Conservation (phyloP, 92 coral and sea anemone genomes). For the Virgularia gustaviana region DNA sequence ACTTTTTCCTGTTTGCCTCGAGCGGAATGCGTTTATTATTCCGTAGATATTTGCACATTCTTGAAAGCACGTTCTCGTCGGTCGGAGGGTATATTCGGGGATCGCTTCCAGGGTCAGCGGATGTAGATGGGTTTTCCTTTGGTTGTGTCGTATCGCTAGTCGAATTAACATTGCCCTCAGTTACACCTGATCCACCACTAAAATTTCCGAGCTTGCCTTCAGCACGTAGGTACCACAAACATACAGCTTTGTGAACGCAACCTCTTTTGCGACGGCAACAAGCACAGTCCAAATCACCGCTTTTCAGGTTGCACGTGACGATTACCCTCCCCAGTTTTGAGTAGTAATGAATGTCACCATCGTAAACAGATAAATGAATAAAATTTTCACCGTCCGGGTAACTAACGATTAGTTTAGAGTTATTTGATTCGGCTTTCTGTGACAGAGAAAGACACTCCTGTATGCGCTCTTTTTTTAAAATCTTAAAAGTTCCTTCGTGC, state of each 20-base stretch:
- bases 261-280: conserved; percentile 46
- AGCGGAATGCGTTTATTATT: conserved; percentile 21
- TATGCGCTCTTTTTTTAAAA: conserved; percentile 40
- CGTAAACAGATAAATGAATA: conserved; percentile 54
- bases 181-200: too few species aligned
- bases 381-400: conserved; percentile 35
- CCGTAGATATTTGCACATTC: conserved; percentile 53
- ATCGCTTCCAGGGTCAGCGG: background rate
- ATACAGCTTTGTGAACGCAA: conserved; percentile 44
- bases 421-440: background rate
- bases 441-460: conserved; percentile 27
- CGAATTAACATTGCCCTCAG: too few species aligned
- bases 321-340: conserved; percentile 48
- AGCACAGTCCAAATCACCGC: conserved; percentile 48
- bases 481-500: conserved; percentile 1
- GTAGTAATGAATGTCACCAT: conserved; percentile 52
- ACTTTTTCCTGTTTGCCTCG: background rate
- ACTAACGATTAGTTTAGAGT: conserved; percentile 18
- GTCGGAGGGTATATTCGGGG: conserved; percentile 40
- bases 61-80: conserved; percentile 15
- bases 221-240: conserved; percentile 44
- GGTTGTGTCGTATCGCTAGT: too few species aligned
- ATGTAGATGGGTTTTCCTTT: too few species aligned
- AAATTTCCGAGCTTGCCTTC: background rate
- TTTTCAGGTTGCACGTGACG: conserved; percentile 37